Percentiles rank a stretch among this genome's conserved stretches.
Evolutionary conservation across 2,113 vertebrate genomes (phyloP).

Genomic region (Tragelaphus imberbis): DNA sequence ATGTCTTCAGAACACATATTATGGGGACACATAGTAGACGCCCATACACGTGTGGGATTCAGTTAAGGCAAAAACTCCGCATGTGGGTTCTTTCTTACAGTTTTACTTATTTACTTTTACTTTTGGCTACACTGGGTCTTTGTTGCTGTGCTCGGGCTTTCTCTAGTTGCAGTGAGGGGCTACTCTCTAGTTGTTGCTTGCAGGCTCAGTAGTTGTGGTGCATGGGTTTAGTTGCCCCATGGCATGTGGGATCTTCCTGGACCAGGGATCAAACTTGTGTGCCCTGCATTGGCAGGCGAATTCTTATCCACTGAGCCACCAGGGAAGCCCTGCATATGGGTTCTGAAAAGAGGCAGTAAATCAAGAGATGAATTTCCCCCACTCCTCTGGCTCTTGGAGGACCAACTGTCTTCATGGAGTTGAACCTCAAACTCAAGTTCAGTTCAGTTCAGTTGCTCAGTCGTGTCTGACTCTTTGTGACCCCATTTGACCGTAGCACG

Average conservation of each 20-base stretch:
- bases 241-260: background rate
- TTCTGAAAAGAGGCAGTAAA: background rate
- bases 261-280: background rate
- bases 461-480: background rate
- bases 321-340: background rate
- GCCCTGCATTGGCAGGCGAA: background rate
- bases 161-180: background rate
- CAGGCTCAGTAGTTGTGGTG: background rate
- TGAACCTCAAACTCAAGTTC: background rate
- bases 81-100: background rate
- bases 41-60: background rate
- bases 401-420: background rate
- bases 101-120: background rate
- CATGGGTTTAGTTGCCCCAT: background rate
- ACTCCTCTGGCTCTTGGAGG: too few relatives aligned
- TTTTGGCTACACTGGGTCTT: background rate
- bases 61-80: background rate
- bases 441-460: background rate
- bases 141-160: background rate
- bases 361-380: background rate
- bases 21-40: background rate
- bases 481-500: fast-evolving
- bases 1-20: background rate
- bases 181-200: background rate
- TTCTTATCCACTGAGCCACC: background rate